Percentiles rank a stretch among this genome's conserved stretches.
phyloP scores from a whole-genome alignment of 2,888 invertebrate species.

The Leucophenga montana region DNA sequence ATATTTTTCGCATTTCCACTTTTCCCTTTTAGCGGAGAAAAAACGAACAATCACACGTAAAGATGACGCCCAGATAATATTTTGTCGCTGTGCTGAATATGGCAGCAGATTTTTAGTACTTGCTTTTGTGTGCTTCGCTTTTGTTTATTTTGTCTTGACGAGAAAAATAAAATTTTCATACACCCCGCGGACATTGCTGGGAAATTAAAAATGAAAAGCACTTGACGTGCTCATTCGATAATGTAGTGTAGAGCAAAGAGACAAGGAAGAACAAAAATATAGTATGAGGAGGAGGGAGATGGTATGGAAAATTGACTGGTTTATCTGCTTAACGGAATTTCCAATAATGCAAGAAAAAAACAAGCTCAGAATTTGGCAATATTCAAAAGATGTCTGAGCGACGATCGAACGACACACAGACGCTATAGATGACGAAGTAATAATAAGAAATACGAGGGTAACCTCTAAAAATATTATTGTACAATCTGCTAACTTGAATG shows the following conservation, averaged over 20 bases:
- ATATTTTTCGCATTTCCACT: slow-evolving; percentile 45
- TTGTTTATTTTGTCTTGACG: not conserved
- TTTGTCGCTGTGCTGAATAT: not conserved
- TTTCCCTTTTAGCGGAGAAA: not conserved
- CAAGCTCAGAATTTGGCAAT: too few species aligned
- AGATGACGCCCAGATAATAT: not conserved
- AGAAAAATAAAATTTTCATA: not conserved
- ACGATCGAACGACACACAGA: too few species aligned
- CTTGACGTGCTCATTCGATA: not conserved
- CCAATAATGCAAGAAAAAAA: not conserved
- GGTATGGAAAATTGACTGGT: too few species aligned
- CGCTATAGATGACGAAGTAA: too few species aligned
- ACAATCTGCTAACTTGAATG: too few species aligned
- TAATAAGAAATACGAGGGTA: too few species aligned
- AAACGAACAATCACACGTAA: not conserved
- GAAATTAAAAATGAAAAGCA: slow-evolving; percentile 21
- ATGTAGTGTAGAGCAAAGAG: not conserved
- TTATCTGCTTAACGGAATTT: not conserved
- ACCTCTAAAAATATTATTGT: too few species aligned
- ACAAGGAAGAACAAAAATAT: not conserved
- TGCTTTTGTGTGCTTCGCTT: too few species aligned
- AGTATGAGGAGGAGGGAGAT: not conserved
- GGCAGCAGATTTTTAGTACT: not conserved
- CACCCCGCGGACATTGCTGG: not conserved
- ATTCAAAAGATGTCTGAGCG: too few species aligned